Base-by-base conservation (phyloP, 2,888 invertebrate species). In the Drosophila algonquin region DNA sequence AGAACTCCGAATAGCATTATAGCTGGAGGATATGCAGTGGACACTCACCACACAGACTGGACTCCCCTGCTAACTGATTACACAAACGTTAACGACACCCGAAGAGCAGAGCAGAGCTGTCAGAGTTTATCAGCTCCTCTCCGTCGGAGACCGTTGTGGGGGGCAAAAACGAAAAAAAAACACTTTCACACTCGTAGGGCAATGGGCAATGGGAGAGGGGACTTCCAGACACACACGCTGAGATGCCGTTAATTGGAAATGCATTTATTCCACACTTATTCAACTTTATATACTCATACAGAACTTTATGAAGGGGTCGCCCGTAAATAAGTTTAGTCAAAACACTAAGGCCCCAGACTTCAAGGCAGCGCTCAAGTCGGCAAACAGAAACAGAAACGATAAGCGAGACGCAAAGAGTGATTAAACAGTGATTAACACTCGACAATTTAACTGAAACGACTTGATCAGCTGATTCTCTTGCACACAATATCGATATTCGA, bases 401-500 rank as follows among this genome's bases (percentile, higher is more conserved):
- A 55, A 69, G 56, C 48, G 48, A 65, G 58, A 51, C 47, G 12
- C 46, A 14, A 56, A 61, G 21, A 51, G 12, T 40, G 44, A 55
- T 45, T 16, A 45, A 45, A n/a, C 48, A 18, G 16, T 51, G 64
- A 40, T 40, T n/a, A 40, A 16, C 55, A 56, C 21, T 53, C 10
- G 30, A 62, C 30, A 24, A 56, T 48, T 54, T 16, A 69, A 50
- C 27, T 46, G 16, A 21, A 78, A 80, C 65, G 70, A 1, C 68
- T 45, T 64, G 87, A 84, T 79, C 73, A 63, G 67, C 59, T 56
- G 81, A 76, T 81, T 81, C 70, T 79, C 63, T 47, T 10, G 46
- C 14, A 50, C 45, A 50, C n/a, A 68, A 44, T 57, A 71, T 71
- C 52, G 70, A 63, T 48, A 71, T 72, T 56, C 48, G 62, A 72